Conservation (phyloP, 2,888 invertebrate genomes). For the Ornithoptera alexandrae region DNA sequence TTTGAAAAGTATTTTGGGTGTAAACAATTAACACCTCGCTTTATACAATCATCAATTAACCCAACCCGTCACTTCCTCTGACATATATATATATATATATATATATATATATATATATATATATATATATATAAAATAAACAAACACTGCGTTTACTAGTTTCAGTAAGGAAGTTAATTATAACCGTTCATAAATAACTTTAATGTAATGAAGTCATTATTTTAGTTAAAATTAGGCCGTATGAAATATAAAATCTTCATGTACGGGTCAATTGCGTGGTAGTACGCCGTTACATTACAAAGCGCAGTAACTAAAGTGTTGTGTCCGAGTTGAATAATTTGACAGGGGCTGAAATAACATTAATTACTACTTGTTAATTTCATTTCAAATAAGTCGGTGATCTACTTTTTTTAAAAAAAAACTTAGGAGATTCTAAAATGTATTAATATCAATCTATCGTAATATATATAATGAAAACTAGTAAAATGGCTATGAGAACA, state of each 20-base stretch:
- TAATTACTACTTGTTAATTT: constrained; percentile 28
- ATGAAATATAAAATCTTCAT: constrained; percentile 13
- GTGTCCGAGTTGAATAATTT: constrained; percentile 26
- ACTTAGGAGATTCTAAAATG: neutral
- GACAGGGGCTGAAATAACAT: constrained; percentile 25
- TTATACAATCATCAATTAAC: too few species aligned
- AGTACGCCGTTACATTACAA: constrained; percentile 23
- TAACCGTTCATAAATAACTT: neutral
- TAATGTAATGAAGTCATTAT: neutral
- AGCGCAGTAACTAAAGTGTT: constrained; percentile 23
- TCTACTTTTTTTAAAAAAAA: neutral
- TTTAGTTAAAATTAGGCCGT: neutral
- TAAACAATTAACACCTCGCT: too few species aligned
- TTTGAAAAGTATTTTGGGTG: too few species aligned
- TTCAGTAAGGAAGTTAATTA: neutral
- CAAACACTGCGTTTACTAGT: neutral
- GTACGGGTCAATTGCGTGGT: constrained; percentile 15
- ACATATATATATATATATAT: too few species aligned
- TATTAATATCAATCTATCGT: neutral
- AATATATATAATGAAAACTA: too few species aligned
- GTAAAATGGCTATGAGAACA: too few species aligned
- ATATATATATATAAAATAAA: neutral
- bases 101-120: too few species aligned
- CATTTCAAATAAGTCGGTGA: constrained; percentile 9
- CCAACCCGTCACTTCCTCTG: too few species aligned